Base-by-base conservation (phyloP, 2,113 vertebrate species). In the Hippocampus mohnikei region DNA sequence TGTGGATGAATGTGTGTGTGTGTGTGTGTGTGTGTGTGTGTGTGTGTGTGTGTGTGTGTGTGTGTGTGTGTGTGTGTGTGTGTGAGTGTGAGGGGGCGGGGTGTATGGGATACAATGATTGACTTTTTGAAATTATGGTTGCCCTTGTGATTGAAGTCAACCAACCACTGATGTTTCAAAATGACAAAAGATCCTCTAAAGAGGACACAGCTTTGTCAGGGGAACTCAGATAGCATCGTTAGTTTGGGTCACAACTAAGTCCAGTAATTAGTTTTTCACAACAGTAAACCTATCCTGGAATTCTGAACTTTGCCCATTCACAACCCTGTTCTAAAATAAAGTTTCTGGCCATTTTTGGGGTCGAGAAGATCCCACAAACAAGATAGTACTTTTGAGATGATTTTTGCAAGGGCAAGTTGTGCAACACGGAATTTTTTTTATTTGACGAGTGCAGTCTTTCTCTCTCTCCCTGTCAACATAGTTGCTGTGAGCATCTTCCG, bases 111-210 rank as follows among this genome's bases (percentile, higher is more conserved):
- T 44, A 53, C 23, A 67, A 50, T 65, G 48, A 33, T n/a, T 71
- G 64, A 56, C 76, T 79, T 74, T 66, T 46, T 65, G 41, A 65
- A 65, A 44, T 46, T 44, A 25, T 16, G n/a, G 70, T 74, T 84
- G 80, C 81, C 83, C 87, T 88, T 84, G 82, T 85, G 82, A 83
- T 75, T 80, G 78, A 84, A 82, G 70, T 77, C 78, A 77, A 80
- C 53, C 80, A 80, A 81, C 53, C 80, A 79, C 80, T 87, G 79
- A 85, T 80, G 84, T 77, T 81, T 52, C 67, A 87, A 81, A 84
- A 71, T 80, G 78, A 75, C 76, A 84, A 84, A 80, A 84, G 85
- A 82, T 77, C 58, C 68, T 77, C 70, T 25, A 72, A 52, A 77
- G 42, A 46, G 18, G 40, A 23, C 7, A 23, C 3, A 18, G 11